Evolutionary conservation across 1,140 invertebrate species (phyloP).

Genomic region (Drosophila ohnishii): DNA sequence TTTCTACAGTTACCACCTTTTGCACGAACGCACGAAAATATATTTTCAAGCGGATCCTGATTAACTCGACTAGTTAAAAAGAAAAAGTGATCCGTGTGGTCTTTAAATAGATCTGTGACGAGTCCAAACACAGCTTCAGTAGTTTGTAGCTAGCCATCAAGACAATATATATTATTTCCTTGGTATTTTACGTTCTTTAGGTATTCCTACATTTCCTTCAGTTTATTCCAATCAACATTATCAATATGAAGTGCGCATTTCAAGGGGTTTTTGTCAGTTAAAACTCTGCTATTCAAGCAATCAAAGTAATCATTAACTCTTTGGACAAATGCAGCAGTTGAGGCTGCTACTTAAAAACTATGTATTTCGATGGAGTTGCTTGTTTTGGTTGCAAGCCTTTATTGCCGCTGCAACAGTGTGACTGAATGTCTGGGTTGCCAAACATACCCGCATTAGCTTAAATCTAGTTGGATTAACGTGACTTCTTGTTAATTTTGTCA

Average conservation of each 20-base stretch:
- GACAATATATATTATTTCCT: conserved; percentile 2
- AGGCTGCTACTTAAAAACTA: neutral
- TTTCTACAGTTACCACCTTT: too few relatives aligned
- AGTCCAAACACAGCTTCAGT: too few relatives aligned
- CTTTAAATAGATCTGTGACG: too few relatives aligned
- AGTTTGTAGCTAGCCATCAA: too few relatives aligned
- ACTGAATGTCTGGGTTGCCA: too few relatives aligned
- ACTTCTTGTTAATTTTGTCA: conserved; percentile 1
- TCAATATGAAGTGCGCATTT: neutral
- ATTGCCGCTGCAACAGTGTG: neutral
- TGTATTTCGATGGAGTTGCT: neutral
- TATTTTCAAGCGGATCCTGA: conserved; percentile 3
- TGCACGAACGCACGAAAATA: neutral
- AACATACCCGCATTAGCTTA: neutral
- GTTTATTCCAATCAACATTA: conserved; percentile 1
- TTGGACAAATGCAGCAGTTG: neutral
- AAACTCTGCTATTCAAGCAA: neutral
- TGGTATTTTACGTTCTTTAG: neutral
- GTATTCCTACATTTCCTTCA: conserved; percentile 9
- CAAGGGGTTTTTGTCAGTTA: neutral
- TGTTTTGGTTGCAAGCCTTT: neutral
- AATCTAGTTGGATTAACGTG: neutral
- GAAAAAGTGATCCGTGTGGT: neutral
- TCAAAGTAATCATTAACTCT: conserved; percentile 1
- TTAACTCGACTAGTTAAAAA: conserved; percentile 1